Evolutionary conservation across 2,797 vertebrate species (phyloP).

Genomic region (Lindbergichthys nudifrons): DNA sequence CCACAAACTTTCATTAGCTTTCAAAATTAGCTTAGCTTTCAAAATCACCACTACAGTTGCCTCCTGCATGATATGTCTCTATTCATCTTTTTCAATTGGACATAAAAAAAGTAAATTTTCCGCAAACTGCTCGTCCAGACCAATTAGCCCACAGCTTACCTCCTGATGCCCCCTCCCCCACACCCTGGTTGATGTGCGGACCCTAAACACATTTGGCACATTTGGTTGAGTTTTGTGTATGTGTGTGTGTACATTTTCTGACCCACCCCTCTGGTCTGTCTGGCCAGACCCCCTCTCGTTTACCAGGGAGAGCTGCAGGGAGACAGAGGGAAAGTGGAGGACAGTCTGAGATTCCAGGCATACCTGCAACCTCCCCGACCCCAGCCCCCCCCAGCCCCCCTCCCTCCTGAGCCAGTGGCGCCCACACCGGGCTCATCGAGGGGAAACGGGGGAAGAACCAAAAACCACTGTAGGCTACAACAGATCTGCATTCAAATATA

Average conservation of each 20-base stretch:
- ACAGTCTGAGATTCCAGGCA: conserved; percentile 77
- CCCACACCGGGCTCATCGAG: conserved; percentile 63
- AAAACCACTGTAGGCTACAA: conserved; percentile 36
- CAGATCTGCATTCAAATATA: conserved; percentile 18
- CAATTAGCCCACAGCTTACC: conserved; percentile 62
- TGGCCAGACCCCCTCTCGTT: conserved; percentile 62
- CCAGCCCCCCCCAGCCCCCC: conserved; percentile 15
- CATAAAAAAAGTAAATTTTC: conserved; percentile 17
- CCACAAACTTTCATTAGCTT: conserved; percentile 27
- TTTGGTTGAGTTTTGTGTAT: conserved; percentile 32
- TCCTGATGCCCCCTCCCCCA: conserved; percentile 24
- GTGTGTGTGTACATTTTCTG: conserved; percentile 38
- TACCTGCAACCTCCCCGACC: conserved; percentile 66
- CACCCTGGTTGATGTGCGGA: conserved; percentile 39
- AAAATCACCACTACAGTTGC: not conserved
- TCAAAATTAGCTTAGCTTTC: no score
- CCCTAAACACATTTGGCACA: conserved; percentile 58
- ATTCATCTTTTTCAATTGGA: conserved; percentile 13
- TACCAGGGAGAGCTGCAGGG: conserved; percentile 59
- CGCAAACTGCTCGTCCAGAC: conserved; percentile 24
- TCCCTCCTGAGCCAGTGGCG: conserved; percentile 65
- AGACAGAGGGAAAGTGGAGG: conserved; percentile 73
- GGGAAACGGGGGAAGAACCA: conserved; percentile 43
- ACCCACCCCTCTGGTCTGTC: conserved; percentile 51
- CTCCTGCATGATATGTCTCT: not conserved